These are phyloP conservation scores for Amblyteles armatorius DNA, from an alignment of 2,888 invertebrate genomes.

Conservation along the genomic window DNA sequence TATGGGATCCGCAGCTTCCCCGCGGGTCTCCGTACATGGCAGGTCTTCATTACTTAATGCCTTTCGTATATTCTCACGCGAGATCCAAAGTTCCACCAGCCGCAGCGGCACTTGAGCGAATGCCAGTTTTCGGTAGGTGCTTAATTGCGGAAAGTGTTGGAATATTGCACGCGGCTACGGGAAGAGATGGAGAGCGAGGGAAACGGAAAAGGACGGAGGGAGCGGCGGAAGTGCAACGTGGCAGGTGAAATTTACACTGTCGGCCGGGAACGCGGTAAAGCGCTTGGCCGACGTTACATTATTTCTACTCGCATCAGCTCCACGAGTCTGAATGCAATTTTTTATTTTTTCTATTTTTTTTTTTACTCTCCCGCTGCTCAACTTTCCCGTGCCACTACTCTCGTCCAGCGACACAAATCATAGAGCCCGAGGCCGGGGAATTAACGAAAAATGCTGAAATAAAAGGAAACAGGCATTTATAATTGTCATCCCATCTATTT, in stretches of 20 bases:
- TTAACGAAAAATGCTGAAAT: conserved; percentile 54
- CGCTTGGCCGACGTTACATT: conserved; percentile 72
- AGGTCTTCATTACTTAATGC: conserved; percentile 61
- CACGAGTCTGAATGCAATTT: conserved; percentile 69
- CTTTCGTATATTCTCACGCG: conserved; percentile 29
- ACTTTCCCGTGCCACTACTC: conserved; percentile 47
- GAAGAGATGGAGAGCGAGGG: not conserved
- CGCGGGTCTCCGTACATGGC: conserved; percentile 3
- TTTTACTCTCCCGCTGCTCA: conserved; percentile 28
- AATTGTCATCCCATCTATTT: conserved; percentile 34
- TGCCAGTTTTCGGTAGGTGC: conserved; percentile 68
- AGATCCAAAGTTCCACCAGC: conserved; percentile 40
- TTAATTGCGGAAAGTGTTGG: conserved; percentile 69
- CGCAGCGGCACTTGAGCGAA: conserved; percentile 62
- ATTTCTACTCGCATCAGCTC: conserved; percentile 77
- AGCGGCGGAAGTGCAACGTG: conserved; percentile 41
- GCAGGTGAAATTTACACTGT: conserved; percentile 78
- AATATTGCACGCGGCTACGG: conserved; percentile 62
- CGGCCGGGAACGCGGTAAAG: conserved; percentile 64
- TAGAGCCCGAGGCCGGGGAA: conserved; percentile 53
- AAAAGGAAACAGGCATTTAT: conserved; percentile 68
- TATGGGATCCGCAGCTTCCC: not conserved
- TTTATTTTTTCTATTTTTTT: conserved; percentile 42
- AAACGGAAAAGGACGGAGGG: conserved; percentile 24
- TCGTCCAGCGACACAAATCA: conserved; percentile 65